Evolutionary conservation across 1,140 invertebrate species (phyloP).

Genomic region (Neoseiulus cucumeris): DNA sequence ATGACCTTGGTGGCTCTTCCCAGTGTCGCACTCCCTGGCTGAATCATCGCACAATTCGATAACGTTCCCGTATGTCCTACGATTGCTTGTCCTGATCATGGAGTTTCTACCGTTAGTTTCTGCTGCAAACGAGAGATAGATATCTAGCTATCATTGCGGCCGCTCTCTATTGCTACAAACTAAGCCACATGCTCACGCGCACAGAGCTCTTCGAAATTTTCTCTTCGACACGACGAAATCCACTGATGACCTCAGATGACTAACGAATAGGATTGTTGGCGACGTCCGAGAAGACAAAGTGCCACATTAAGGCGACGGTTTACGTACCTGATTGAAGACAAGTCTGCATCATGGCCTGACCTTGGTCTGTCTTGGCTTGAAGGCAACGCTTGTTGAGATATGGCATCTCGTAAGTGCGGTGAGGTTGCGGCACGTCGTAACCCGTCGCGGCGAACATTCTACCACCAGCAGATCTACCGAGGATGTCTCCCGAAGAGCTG

Average conservation of each 20-base stretch:
- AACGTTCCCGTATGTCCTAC: constrained; percentile 6
- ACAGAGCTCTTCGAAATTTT: no score
- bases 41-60: constrained; percentile 8
- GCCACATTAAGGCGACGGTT: no score
- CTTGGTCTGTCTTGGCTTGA: background rate
- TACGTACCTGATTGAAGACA: background rate
- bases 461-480: background rate
- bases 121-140: constrained; percentile 2
- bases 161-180: no score
- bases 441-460: constrained; percentile 5
- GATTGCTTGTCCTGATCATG: constrained; percentile 10
- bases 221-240: no score
- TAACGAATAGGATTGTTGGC: no score
- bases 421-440: background rate
- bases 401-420: constrained; percentile 8
- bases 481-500: background rate
- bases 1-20: background rate
- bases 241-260: no score
- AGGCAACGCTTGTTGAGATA: constrained; percentile 6
- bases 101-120: constrained; percentile 9
- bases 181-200: no score
- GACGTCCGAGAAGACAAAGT: no score
- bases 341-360: constrained; percentile 8
- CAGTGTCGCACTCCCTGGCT: constrained; percentile 1
- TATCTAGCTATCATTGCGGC: no score